phyloP scores from a whole-genome alignment of 2,113 vertebrate genomes.

The Nycticryphes semicollaris region DNA sequence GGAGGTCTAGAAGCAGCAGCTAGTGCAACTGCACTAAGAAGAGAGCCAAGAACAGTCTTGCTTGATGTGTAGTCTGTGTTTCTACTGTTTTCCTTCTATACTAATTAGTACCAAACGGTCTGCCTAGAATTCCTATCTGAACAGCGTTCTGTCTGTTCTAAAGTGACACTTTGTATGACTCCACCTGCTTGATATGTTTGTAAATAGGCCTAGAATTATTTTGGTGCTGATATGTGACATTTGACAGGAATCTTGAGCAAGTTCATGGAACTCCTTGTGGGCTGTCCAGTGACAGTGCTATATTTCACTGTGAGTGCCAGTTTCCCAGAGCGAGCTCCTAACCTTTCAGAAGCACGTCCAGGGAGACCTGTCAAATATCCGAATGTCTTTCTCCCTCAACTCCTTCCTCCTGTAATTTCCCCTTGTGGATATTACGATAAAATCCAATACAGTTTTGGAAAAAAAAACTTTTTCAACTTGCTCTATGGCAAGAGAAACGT shows the following conservation, averaged over 20 bases:
- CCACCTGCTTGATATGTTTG: background rate
- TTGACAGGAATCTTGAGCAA: background rate
- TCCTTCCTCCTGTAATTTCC: background rate
- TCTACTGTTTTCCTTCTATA: background rate
- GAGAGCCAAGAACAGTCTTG: background rate
- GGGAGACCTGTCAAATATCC: background rate
- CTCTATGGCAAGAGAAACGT: background rate
- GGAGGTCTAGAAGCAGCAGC: background rate
- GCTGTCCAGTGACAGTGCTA: background rate
- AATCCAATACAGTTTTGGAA: background rate
- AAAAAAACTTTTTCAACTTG: background rate
- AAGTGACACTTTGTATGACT: rapidly evolving
- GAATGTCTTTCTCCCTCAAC: background rate
- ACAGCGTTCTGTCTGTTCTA: rapidly evolving
- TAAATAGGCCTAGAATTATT: background rate
- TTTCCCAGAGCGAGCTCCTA: background rate
- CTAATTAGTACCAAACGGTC: background rate
- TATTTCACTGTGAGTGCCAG: background rate
- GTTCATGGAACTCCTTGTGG: background rate
- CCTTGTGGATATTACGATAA: background rate
- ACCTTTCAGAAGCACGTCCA: background rate
- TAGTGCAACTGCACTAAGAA: background rate
- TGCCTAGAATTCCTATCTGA: too few relatives aligned
- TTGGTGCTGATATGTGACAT: background rate
- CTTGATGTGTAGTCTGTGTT: background rate